A percentile compares a stretch with the other conserved stretches of the same genome.
Conservation (phyloP, 2,113 vertebrate species). For the Buteo buteo region DNA sequence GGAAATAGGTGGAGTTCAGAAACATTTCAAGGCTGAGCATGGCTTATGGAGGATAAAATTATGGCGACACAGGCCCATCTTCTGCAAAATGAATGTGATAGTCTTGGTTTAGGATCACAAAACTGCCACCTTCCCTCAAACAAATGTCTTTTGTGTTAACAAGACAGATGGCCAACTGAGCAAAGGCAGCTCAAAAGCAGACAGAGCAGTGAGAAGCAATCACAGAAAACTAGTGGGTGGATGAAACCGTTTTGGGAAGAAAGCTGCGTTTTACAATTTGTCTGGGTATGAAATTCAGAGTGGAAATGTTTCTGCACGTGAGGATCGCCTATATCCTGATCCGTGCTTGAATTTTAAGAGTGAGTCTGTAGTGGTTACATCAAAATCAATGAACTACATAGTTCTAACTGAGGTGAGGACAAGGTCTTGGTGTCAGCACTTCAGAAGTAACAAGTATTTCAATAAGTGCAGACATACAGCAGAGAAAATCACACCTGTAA, state of each 20-base stretch:
- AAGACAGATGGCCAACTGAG: not conserved
- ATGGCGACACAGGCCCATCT: rapidly evolving
- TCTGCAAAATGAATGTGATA: not conserved
- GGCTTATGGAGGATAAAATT: not conserved
- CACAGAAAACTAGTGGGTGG: not conserved
- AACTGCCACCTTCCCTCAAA: not conserved
- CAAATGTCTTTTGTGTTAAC: not conserved
- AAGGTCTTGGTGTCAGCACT: not conserved
- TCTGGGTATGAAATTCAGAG: not conserved
- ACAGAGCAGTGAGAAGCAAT: not conserved
- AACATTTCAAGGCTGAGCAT: not conserved
- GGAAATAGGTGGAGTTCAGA: not conserved
- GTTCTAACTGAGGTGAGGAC: rapidly evolving
- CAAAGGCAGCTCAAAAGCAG: not conserved
- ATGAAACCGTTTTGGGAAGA: not conserved
- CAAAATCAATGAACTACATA: not conserved
- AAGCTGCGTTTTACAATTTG: not conserved
- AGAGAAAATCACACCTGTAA: not conserved
- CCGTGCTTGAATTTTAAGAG: not conserved
- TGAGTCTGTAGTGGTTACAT: not conserved
- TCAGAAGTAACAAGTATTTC: not conserved
- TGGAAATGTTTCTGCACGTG: not conserved
- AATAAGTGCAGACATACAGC: not conserved
- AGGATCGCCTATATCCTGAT: not conserved
- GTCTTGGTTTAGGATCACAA: not conserved